A percentile compares a stretch with the other conserved stretches of the same genome.
Conservation (phyloP, 2,113 vertebrate genomes). For the Callipepla californica region DNA sequence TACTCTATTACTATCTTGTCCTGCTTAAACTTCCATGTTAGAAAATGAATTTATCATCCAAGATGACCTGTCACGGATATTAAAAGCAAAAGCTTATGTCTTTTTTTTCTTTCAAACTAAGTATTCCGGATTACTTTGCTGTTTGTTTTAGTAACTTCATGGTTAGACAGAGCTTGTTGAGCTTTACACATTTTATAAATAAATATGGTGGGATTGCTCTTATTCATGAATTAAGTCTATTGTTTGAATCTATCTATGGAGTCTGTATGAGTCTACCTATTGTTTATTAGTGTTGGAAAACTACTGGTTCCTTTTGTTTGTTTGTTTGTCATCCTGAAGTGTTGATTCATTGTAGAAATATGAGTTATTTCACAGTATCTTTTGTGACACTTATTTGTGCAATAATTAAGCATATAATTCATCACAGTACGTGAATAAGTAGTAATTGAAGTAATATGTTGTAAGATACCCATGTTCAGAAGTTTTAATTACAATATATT, state of each 20-base stretch:
- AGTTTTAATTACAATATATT: background rate
- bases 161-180: background rate
- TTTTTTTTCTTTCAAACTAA: background rate
- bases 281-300: background rate
- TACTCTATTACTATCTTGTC: background rate
- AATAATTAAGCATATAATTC: background rate
- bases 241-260: background rate
- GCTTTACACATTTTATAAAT: background rate
- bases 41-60: background rate
- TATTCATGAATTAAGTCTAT: background rate
- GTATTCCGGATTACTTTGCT: background rate
- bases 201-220: background rate
- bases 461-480: background rate
- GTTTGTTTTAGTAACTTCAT: background rate
- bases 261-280: background rate
- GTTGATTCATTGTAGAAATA: background rate
- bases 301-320: background rate
- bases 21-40: background rate
- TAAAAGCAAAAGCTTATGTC: background rate
- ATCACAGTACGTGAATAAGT: background rate
- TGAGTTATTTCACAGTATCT: background rate
- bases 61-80: background rate
- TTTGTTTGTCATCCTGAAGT: background rate
- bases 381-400: background rate
- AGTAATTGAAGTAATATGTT: background rate